Conservation (phyloP, 2,797 vertebrate species). For the Helarctos malayanus region DNA sequence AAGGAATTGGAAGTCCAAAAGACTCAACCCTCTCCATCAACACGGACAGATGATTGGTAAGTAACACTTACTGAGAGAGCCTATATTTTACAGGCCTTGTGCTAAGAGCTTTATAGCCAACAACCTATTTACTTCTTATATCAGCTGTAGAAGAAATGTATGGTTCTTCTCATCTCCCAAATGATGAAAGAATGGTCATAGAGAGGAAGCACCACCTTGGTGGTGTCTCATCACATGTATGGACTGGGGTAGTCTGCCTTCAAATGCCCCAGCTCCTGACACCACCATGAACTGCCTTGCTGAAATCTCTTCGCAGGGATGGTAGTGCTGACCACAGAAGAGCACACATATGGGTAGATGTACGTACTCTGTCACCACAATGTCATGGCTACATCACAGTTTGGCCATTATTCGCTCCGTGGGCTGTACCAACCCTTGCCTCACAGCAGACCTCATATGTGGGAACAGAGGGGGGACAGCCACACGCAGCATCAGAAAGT, state of each 20-base stretch:
- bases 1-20: neutral
- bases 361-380: neutral
- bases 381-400: too few relatives aligned
- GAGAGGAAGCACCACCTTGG: neutral
- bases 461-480: neutral
- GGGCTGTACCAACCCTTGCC: neutral
- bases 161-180: neutral
- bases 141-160: neutral
- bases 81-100: neutral
- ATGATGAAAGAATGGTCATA: neutral
- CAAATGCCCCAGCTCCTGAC: neutral
- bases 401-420: neutral
- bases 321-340: neutral
- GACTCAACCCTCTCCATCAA: neutral
- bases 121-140: neutral
- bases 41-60: neutral
- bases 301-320: neutral
- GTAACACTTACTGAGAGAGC: neutral
- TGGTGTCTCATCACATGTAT: neutral
- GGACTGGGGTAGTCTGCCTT: fast-evolving
- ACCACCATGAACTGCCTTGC: neutral
- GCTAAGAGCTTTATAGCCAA: neutral
- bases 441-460: neutral
- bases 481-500: neutral
- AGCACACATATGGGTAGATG: neutral